These are phyloP conservation scores for Pheosia tremula DNA, from an alignment of 2,888 invertebrate species.

Conservation along the genomic window DNA sequence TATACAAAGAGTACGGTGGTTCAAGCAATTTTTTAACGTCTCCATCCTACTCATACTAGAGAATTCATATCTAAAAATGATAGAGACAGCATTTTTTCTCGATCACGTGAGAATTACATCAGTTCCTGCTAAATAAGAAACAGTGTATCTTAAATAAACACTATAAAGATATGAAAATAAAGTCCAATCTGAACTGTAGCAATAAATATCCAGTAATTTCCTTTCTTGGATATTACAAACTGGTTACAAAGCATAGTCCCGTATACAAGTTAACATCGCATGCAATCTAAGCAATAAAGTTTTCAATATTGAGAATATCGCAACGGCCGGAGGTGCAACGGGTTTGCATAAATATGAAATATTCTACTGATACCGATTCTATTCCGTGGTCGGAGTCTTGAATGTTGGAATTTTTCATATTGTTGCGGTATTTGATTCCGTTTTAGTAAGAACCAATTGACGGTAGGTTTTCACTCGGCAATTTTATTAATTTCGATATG, in stretches of 20 bases:
- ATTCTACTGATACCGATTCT: constrained; percentile 55
- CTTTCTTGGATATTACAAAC: constrained; percentile 8
- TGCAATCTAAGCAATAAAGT: constrained; percentile 41
- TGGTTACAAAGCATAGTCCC: constrained; percentile 25
- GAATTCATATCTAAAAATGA: too few relatives aligned
- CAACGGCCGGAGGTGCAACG: constrained; percentile 43
- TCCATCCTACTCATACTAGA: too few relatives aligned
- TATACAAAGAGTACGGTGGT: too few relatives aligned
- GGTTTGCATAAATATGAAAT: constrained; percentile 64
- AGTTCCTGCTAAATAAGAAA: too few relatives aligned
- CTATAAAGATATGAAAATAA: too few relatives aligned
- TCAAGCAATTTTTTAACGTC: too few relatives aligned
- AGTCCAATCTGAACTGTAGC: too few relatives aligned
- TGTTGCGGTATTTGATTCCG: constrained; percentile 32
- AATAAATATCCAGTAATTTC: not conserved
- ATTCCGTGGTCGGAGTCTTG: constrained; percentile 46
- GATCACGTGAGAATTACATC: too few relatives aligned
- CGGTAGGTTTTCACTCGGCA: not conserved
- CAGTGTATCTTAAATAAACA: too few relatives aligned
- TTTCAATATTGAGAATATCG: constrained; percentile 54
- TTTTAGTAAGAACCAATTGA: not conserved
- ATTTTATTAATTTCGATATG: not conserved
- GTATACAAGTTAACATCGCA: constrained; percentile 32
- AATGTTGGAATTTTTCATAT: constrained; percentile 43
- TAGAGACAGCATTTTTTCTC: too few relatives aligned